Conservation (phyloP, 2,797 vertebrate species). For the Liasis olivaceus region DNA sequence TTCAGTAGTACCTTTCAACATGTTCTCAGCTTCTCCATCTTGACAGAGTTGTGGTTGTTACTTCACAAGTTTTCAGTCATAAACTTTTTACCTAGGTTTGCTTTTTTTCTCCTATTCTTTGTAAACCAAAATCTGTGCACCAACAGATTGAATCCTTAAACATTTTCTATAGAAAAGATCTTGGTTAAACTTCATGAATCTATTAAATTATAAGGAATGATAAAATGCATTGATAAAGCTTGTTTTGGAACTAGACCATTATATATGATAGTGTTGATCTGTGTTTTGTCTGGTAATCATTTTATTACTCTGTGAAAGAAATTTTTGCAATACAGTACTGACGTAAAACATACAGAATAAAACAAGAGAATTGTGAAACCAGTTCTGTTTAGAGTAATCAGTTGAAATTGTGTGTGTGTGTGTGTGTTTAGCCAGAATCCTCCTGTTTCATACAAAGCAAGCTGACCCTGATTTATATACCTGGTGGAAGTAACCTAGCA, state of each 20-base stretch:
- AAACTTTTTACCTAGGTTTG: not conserved
- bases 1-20: not conserved
- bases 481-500: conserved; percentile 65
- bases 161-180: not conserved
- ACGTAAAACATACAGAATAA: not conserved
- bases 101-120: not conserved
- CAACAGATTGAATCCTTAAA: not conserved
- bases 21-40: not conserved
- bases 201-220: not conserved
- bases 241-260: not conserved
- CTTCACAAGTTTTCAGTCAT: not conserved
- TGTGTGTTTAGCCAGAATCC: not conserved
- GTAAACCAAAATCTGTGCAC: not conserved
- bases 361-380: not conserved
- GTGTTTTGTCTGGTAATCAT: not conserved
- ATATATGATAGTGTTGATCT: not conserved
- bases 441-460: conserved; percentile 42
- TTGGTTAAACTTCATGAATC: not conserved
- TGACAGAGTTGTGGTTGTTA: not conserved
- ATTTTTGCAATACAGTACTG: conserved; percentile 6
- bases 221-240: not conserved
- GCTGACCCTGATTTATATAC: conserved; percentile 58
- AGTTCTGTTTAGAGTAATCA: not conserved
- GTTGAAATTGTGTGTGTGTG: not conserved
- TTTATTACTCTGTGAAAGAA: conserved; percentile 5